Conservation (phyloP, 2,888 invertebrate species). For the Clunio marinus region DNA sequence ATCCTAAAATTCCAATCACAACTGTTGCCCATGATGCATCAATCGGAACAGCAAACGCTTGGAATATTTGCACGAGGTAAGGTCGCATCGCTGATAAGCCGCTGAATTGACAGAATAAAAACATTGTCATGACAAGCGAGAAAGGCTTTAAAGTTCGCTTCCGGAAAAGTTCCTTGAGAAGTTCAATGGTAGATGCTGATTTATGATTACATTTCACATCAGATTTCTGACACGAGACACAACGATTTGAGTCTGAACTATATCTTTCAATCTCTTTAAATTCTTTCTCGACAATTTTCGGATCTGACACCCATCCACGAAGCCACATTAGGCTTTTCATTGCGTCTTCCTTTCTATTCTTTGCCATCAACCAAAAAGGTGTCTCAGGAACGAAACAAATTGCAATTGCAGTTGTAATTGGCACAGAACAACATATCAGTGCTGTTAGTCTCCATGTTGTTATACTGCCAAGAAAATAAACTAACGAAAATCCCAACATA, state of each 20-base stretch:
- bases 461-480: slow-evolving; percentile 55
- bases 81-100: slow-evolving; percentile 55
- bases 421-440: slow-evolving; percentile 53
- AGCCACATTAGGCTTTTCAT: slow-evolving; percentile 55
- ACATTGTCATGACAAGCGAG: slow-evolving; percentile 54
- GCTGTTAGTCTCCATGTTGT: slow-evolving; percentile 57
- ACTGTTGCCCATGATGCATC: slow-evolving; percentile 54
- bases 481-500: slow-evolving; percentile 54
- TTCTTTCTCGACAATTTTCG: slow-evolving; percentile 42
- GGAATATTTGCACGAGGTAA: slow-evolving; percentile 57
- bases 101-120: slow-evolving; percentile 55
- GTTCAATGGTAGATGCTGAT: slow-evolving; percentile 44
- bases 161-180: slow-evolving; percentile 49
- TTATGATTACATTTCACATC: slow-evolving; percentile 44
- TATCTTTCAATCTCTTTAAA: slow-evolving; percentile 42
- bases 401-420: slow-evolving; percentile 54
- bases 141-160: slow-evolving; percentile 57
- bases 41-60: slow-evolving; percentile 46
- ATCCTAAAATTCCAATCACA: slow-evolving; percentile 53
- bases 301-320: slow-evolving; percentile 53
- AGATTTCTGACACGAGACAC: slow-evolving; percentile 41
- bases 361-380: slow-evolving; percentile 58
- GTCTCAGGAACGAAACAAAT: slow-evolving; percentile 53
- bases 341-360: slow-evolving; percentile 56
- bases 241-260: slow-evolving; percentile 41